Percentiles rank a stretch among this genome's conserved stretches.
These are phyloP conservation scores for Hycleus phaleratus DNA, from an alignment of 1,140 invertebrate genomes.

Conservation along the genomic window DNA sequence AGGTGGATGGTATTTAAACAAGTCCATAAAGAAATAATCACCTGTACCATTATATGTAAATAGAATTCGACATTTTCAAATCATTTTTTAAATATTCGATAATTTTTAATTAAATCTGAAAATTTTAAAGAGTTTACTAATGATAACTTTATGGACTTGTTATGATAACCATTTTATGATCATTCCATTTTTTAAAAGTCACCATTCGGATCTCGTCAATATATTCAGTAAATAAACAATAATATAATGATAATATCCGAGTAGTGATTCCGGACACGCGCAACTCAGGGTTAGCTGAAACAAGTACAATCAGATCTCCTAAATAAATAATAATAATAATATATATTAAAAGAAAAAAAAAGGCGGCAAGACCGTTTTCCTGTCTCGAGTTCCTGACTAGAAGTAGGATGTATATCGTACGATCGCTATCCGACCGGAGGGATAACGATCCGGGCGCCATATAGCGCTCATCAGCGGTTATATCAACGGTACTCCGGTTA, in stretches of 20 bases:
- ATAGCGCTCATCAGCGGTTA: neutral
- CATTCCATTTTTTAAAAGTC: no score
- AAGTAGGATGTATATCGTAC: conserved; percentile 27
- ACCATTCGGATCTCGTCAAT: no score
- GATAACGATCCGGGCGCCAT: conserved; percentile 1
- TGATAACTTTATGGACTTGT: no score
- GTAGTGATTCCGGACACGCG: conserved; percentile 9
- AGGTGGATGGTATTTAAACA: conserved; percentile 19
- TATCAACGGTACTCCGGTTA: neutral
- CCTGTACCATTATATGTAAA: no score
- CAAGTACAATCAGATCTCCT: conserved; percentile 39
- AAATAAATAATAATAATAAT: no score
- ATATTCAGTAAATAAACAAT: neutral
- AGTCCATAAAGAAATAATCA: no score
- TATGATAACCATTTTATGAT: no score
- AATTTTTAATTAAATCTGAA: no score
- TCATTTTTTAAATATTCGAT: no score
- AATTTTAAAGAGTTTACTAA: no score
- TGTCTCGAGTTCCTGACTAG: conserved; percentile 41
- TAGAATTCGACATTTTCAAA: no score
- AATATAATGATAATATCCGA: neutral
- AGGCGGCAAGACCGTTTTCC: conserved; percentile 24
- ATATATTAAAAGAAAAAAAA: neutral
- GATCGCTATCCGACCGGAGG: conserved; percentile 3
- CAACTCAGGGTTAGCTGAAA: conserved; percentile 42